Evolutionary conservation across 2,888 invertebrate species (phyloP).

Genomic region (Dryomyza anilis): DNA sequence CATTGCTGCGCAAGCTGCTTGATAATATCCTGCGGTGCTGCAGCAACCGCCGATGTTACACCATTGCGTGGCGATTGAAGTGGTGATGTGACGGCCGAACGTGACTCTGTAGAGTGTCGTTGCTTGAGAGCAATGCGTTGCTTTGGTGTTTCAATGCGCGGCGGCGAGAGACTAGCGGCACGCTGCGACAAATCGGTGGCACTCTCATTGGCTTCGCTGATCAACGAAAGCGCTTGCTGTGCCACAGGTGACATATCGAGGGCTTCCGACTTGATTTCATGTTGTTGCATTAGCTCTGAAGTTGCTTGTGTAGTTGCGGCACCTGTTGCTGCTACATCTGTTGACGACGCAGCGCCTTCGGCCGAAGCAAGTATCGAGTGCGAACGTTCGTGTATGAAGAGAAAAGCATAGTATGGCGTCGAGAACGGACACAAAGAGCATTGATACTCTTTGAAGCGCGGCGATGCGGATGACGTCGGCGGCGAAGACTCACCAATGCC

Average conservation of each 20-base stretch:
- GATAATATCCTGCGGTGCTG: conserved; percentile 41
- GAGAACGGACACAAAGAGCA: conserved; percentile 90
- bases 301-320: conserved; percentile 6
- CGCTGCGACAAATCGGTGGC: conserved; percentile 48
- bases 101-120: too few relatives aligned
- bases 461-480: conserved; percentile 45
- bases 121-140: conserved; percentile 65
- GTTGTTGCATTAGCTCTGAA: conserved; percentile 24
- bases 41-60: conserved; percentile 41
- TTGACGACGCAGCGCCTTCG: conserved; percentile 20
- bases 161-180: conserved; percentile 26
- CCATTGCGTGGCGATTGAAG: neutral
- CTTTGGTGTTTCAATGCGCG: conserved; percentile 29
- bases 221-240: neutral
- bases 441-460: conserved; percentile 75
- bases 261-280: neutral
- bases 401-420: conserved; percentile 85
- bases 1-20: conserved; percentile 55
- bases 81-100: conserved; percentile 33
- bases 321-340: conserved; percentile 24
- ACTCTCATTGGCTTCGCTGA: conserved; percentile 18
- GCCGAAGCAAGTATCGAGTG: conserved; percentile 64
- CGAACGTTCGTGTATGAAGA: conserved; percentile 90
- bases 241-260: neutral
- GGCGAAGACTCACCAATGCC: conserved; percentile 41